Evolutionary conservation across 2,888 invertebrate genomes (phyloP).

Genomic region (Chrysotoxum bicinctum): DNA sequence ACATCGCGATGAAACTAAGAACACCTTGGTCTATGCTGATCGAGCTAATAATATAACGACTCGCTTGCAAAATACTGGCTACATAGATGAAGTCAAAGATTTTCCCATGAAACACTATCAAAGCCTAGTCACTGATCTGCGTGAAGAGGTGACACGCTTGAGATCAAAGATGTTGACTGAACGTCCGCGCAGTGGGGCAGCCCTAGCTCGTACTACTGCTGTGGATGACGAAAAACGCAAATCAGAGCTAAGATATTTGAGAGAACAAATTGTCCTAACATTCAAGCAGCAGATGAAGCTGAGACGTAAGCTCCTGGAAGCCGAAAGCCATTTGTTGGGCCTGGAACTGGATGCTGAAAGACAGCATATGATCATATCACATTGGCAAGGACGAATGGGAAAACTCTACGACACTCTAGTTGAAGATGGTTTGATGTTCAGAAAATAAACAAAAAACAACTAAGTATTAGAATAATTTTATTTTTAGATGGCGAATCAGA

Average conservation of each 20-base stretch:
- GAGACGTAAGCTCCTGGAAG: slow-evolving; percentile 92
- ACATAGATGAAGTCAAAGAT: slow-evolving; percentile 81
- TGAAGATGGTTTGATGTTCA: slow-evolving; percentile 78
- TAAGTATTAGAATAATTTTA: not conserved
- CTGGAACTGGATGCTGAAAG: slow-evolving; percentile 94
- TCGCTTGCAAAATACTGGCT: slow-evolving; percentile 81
- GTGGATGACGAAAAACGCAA: slow-evolving; percentile 82
- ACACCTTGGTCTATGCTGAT: slow-evolving; percentile 96
- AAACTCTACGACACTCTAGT: slow-evolving; percentile 82
- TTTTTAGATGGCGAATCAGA: slow-evolving; percentile 80
- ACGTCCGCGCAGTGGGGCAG: slow-evolving; percentile 82
- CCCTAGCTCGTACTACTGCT: slow-evolving; percentile 74
- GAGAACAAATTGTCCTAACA: slow-evolving; percentile 93
- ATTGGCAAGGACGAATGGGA: slow-evolving; percentile 93
- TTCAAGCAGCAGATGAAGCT: slow-evolving; percentile 97
- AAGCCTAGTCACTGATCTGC: slow-evolving; percentile 82
- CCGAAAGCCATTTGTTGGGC: slow-evolving; percentile 94
- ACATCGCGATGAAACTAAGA: slow-evolving; percentile 95
- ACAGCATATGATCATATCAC: slow-evolving; percentile 91
- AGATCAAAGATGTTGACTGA: slow-evolving; percentile 91
- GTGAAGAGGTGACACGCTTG: slow-evolving; percentile 91
- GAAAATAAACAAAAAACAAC: not conserved
- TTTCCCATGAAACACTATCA: slow-evolving; percentile 82
- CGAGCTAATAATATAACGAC: slow-evolving; percentile 94
- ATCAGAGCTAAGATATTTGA: slow-evolving; percentile 85